Conservation (phyloP, 2,113 vertebrate genomes). For the Vombatus ursinus region DNA sequence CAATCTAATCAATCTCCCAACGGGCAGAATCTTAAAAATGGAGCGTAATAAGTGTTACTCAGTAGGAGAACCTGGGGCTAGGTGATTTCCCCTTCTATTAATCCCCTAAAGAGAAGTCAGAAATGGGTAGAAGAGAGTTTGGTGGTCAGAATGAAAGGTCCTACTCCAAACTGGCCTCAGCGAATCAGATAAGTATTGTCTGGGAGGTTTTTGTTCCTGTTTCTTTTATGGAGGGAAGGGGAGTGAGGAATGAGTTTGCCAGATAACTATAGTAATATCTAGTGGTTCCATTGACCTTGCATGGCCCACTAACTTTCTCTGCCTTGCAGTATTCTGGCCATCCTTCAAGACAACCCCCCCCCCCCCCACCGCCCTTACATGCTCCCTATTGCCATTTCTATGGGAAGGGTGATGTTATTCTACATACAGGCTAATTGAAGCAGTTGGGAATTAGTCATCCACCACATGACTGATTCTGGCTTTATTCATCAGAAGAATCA, state of each 20-base stretch:
- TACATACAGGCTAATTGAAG: neutral
- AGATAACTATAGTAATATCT: neutral
- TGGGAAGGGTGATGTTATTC: neutral
- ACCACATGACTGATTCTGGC: neutral
- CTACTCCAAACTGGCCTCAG: neutral
- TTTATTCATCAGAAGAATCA: neutral
- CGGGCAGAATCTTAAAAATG: neutral
- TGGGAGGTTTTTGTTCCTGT: neutral
- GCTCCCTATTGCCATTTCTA: neutral
- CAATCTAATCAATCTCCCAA: neutral
- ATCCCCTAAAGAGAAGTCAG: neutral
- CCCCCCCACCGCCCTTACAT: too few relatives aligned
- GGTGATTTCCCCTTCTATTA: neutral
- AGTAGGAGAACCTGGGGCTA: neutral
- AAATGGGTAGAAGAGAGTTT: neutral
- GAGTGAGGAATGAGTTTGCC: neutral
- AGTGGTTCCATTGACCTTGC: neutral
- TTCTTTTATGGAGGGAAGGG: neutral
- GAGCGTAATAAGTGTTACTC: neutral
- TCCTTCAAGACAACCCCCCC: neutral
- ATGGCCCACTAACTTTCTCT: neutral
- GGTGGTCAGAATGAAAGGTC: neutral
- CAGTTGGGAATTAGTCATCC: neutral
- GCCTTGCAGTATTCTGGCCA: neutral
- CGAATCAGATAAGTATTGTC: too few relatives aligned